Percentiles rank a stretch among this genome's conserved stretches.
Evolutionary conservation across 2,797 vertebrate species (phyloP).

Genomic region (Fratercula arctica): DNA sequence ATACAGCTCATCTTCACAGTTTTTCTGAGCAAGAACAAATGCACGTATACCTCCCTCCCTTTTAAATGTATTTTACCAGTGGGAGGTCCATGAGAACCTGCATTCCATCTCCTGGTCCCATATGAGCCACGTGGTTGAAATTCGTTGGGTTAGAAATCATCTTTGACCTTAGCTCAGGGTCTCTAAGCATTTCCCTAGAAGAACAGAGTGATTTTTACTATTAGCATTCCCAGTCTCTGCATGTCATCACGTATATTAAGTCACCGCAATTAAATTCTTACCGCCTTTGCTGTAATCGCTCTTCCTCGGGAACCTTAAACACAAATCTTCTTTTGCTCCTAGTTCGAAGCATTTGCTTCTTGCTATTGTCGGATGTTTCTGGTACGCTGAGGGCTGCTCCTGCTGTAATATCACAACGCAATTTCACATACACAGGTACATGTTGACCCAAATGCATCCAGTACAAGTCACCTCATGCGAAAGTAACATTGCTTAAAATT

Average conservation of each 20-base stretch:
- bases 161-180: constrained; percentile 91
- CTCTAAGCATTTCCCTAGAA: constrained; percentile 93
- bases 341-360: constrained; percentile 94
- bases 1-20: not conserved
- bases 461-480: not conserved
- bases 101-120: constrained; percentile 98
- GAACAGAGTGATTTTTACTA: not conserved
- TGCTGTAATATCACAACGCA: constrained; percentile 59
- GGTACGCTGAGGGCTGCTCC: constrained; percentile 88
- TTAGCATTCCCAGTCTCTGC: not conserved
- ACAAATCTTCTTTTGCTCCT: constrained; percentile 96
- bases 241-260: not conserved
- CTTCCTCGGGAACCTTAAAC: constrained; percentile 95
- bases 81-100: constrained; percentile 98
- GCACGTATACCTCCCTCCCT: not conserved
- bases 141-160: constrained; percentile 98
- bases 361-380: constrained; percentile 91
- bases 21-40: constrained; percentile 16
- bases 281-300: constrained; percentile 81
- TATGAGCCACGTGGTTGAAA: constrained; percentile 98
- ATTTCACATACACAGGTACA: not conserved
- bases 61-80: constrained; percentile 82
- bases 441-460: not conserved
- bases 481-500: not conserved
- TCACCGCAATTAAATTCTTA: not conserved